Conservation (phyloP, 2,113 vertebrate species). For the Xiphias gladius region DNA sequence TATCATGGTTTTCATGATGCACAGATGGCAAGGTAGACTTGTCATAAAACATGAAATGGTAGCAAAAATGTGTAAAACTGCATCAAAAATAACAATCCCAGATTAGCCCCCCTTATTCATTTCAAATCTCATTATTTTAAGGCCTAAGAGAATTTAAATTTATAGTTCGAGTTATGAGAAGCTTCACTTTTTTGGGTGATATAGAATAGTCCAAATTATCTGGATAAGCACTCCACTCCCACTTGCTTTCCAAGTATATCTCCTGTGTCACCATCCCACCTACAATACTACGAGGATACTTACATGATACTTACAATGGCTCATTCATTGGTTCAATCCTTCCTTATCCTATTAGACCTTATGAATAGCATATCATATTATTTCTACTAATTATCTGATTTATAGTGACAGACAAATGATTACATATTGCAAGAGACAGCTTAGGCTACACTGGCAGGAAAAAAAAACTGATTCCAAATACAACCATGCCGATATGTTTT, state of each 20-base stretch:
- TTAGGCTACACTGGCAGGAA: conserved; percentile 24
- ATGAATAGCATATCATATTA: conserved; percentile 42
- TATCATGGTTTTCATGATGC: conserved; percentile 43
- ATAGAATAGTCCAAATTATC: conserved; percentile 27
- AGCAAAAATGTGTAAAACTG: conserved; percentile 37
- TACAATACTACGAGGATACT: conserved; percentile 11
- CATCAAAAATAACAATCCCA: conserved; percentile 49
- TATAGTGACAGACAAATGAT: conserved; percentile 24
- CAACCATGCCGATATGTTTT: neutral
- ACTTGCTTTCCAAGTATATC: conserved; percentile 38
- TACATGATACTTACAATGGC: conserved; percentile 12
- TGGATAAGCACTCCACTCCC: conserved; percentile 48
- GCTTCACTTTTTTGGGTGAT: conserved; percentile 39
- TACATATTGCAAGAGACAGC: conserved; percentile 24
- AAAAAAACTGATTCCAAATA: conserved; percentile 28
- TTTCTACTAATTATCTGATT: conserved; percentile 51
- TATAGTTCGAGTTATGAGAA: conserved; percentile 10
- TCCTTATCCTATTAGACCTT: conserved; percentile 50
- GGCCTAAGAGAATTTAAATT: conserved; percentile 41
- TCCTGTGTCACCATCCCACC: conserved; percentile 21
- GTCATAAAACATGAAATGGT: conserved; percentile 58
- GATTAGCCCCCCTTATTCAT: conserved; percentile 48
- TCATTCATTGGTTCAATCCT: conserved; percentile 27
- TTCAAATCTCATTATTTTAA: conserved; percentile 49
- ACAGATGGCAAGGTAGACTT: conserved; percentile 57